Base-by-base conservation (phyloP, 1,140 invertebrate genomes). In the Oncopodura yosiiana region DNA sequence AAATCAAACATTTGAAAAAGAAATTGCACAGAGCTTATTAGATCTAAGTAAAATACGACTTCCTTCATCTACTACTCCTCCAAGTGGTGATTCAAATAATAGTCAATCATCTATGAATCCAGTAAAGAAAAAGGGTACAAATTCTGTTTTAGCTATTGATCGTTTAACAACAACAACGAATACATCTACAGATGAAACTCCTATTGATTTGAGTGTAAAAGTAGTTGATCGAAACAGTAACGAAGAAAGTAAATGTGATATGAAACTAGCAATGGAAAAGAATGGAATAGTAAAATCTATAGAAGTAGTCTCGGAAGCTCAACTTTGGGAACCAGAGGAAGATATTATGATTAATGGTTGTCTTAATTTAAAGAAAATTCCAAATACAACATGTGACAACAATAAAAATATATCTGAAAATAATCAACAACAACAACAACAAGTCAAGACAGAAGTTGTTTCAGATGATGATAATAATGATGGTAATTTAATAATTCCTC, bases 21-120 rank as follows among this genome's bases (percentile, higher is more conserved):
- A 94, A 73, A 88, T 87, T 2, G 89, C 88, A 0, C 81, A 84
- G 54, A 86, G 89, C 67, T 70, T 94, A 30, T 69, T 94, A 11
- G 86, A 85, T 57, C 72, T 93, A 11, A 63, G 62, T 34, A 52
- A 55, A 43, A 36, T 49, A 9, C 30, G 54, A 36, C 21, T 53
- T 14, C 53, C 49, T 21, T 50, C 46, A 4, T 18, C 38, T 5
- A 41, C 42, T 5, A 21, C 42, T 9, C 21, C 9, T 44, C 42
- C 19, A 24, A 44, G 24, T 5, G 21, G 16, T 44, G 19, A 11
- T 8, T 8, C 23, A 23, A 8, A 9, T 44, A 18, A 23, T 19
- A 18, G 3, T 24, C 39, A 23, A 21, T 34, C 32, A 39, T 39
- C 21, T 21, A 24, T 24, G 6, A 55, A 43, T 48, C 37, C 16